Percentiles rank a stretch among this genome's conserved stretches.
These are phyloP conservation scores for Dipodomys spectabilis DNA, from an alignment of 2,113 vertebrate species.

Conservation along the genomic window DNA sequence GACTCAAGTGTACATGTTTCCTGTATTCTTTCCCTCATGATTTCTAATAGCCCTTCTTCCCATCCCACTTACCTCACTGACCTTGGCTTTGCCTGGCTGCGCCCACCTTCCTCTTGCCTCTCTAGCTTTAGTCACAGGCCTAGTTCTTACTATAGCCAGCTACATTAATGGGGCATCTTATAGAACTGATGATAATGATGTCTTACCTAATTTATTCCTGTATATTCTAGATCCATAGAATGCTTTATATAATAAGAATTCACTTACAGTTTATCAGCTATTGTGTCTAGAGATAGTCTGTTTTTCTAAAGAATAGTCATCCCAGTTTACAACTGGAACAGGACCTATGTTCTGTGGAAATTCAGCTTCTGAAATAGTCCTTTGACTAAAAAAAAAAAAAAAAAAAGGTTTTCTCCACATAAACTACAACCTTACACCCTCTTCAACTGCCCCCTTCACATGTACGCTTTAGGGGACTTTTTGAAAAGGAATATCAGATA, in stretches of 20 bases:
- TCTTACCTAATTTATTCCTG: not conserved
- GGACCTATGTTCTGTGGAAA: slow-evolving; percentile 15
- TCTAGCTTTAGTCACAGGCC: not conserved
- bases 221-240: not conserved
- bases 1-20: not conserved
- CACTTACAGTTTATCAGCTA: not conserved
- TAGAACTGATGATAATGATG: not conserved
- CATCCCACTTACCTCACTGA: accelerated
- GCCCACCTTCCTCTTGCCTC: not conserved
- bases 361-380: slow-evolving; percentile 32
- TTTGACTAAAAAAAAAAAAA: slow-evolving; percentile 3
- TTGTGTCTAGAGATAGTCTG: slow-evolving; percentile 12
- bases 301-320: not conserved
- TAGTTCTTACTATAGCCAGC: not conserved
- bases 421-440: not conserved
- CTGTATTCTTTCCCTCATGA: not conserved
- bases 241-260: slow-evolving; percentile 1
- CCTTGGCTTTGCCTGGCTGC: not conserved
- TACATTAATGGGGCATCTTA: not conserved
- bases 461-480: not conserved
- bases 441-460: too few relatives aligned
- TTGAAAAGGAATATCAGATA: not conserved
- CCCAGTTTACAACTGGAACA: not conserved
- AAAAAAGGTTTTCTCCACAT: slow-evolving; percentile 13
- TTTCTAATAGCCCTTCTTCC: too few relatives aligned